phyloP scores from a whole-genome alignment of 2,888 invertebrate species.

The Eupithecia subumbrata region DNA sequence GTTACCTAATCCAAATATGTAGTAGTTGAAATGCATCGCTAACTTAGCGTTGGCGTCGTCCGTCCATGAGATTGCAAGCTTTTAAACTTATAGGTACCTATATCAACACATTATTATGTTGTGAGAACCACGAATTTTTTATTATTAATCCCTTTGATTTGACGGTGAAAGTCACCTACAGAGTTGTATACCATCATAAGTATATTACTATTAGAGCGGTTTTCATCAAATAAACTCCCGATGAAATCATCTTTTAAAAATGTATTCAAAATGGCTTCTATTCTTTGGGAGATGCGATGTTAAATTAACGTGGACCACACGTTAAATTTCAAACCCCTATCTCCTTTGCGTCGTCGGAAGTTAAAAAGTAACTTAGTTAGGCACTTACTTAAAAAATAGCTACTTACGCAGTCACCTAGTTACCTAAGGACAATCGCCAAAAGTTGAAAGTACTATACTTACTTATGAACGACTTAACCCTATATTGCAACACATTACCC shows the following conservation, averaged over 20 bases:
- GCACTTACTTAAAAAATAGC: slow-evolving; percentile 34
- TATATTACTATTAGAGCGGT: not conserved
- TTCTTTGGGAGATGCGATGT: not conserved
- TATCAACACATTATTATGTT: too few species aligned
- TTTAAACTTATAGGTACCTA: too few species aligned
- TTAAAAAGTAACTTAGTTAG: not conserved
- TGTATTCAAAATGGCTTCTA: not conserved
- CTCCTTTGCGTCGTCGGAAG: not conserved
- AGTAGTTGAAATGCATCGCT: not conserved
- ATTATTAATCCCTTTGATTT: too few species aligned
- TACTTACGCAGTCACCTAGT: slow-evolving; percentile 11
- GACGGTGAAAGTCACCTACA: not conserved
- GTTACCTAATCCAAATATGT: not conserved
- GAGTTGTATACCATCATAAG: not conserved
- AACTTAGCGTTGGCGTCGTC: not conserved
- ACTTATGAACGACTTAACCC: slow-evolving; percentile 19
- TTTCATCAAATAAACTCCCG: not conserved
- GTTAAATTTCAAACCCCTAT: not conserved
- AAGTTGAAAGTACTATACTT: slow-evolving; percentile 11
- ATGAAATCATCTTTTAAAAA: not conserved
- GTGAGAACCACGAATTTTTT: too few species aligned
- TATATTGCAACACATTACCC: slow-evolving; percentile 42
- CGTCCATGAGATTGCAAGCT: not conserved
- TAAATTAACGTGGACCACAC: not conserved
- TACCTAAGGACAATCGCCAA: slow-evolving; percentile 1